phyloP scores from a whole-genome alignment of 2,113 vertebrate genomes.

The Scartelaos histophorus region DNA sequence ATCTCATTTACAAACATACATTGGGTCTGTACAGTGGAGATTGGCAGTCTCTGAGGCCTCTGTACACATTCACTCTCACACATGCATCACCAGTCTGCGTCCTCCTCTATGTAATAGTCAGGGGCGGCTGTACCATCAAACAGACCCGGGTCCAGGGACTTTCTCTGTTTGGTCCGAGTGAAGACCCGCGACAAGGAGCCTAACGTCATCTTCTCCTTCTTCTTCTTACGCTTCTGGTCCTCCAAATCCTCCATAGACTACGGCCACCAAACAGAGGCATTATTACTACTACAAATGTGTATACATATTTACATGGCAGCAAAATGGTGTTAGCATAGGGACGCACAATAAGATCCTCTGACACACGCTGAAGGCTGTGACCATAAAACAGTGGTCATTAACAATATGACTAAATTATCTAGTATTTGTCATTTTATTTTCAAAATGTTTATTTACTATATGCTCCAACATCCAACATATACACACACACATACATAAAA shows the following conservation, averaged over 20 bases:
- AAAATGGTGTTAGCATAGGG: background rate
- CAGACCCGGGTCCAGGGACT: slow-evolving; percentile 93
- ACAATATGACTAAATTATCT: no score
- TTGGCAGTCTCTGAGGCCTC: slow-evolving; percentile 63
- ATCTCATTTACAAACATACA: slow-evolving; percentile 80
- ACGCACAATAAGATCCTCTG: background rate
- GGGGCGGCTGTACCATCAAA: slow-evolving; percentile 94
- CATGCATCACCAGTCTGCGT: slow-evolving; percentile 91
- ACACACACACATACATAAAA: no score
- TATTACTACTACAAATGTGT: background rate
- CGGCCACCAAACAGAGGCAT: background rate
- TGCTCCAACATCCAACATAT: background rate
- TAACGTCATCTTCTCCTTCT: slow-evolving; percentile 95
- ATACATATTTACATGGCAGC: background rate
- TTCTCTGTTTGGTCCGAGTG: slow-evolving; percentile 93
- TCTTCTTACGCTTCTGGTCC: slow-evolving; percentile 89
- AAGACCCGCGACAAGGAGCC: slow-evolving; percentile 96
- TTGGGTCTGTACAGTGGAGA: slow-evolving; percentile 80
- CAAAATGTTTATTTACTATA: background rate
- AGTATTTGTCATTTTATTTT: no score
- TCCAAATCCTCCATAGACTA: slow-evolving; percentile 98
- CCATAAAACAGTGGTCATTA: no score
- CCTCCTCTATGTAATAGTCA: slow-evolving; percentile 99
- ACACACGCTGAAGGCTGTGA: background rate
- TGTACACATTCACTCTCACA: slow-evolving; percentile 67